These are phyloP conservation scores for Acrocephalus arundinaceus DNA, from an alignment of 2,113 vertebrate genomes.

Conservation along the genomic window DNA sequence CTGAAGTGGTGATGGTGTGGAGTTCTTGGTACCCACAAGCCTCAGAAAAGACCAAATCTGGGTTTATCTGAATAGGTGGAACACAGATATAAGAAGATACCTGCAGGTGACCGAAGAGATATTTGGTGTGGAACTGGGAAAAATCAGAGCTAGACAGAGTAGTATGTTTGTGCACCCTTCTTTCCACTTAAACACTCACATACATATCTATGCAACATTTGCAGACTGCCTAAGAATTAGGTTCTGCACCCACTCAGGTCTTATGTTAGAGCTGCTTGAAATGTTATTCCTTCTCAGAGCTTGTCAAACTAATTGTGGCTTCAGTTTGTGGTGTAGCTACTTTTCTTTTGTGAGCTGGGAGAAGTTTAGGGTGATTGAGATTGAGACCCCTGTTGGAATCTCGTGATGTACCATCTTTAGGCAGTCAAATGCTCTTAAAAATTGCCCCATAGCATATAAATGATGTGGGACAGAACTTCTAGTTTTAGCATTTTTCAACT, in stretches of 20 bases:
- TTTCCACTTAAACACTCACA: not conserved
- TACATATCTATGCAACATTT: not conserved
- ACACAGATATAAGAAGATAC: not conserved
- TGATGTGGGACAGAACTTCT: not conserved
- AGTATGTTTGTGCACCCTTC: not conserved
- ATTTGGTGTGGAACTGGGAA: not conserved
- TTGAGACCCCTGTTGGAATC: not conserved
- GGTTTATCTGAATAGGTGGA: not conserved
- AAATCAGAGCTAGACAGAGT: not conserved
- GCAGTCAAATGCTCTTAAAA: not conserved
- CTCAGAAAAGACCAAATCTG: not conserved
- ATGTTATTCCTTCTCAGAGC: not conserved
- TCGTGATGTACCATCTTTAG: fast-evolving
- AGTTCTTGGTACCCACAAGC: not conserved
- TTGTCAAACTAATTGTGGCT: not conserved
- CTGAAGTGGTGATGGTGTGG: not conserved
- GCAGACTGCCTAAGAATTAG: not conserved
- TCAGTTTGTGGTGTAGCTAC: not conserved
- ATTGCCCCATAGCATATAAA: not conserved
- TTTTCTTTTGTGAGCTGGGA: not conserved
- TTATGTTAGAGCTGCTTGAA: not conserved
- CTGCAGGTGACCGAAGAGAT: not conserved
- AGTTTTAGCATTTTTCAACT: not conserved
- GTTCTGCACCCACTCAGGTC: not conserved
- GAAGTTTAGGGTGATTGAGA: not conserved